These are phyloP conservation scores for Ophion ellenae DNA, from an alignment of 2,888 invertebrate genomes.

Conservation along the genomic window DNA sequence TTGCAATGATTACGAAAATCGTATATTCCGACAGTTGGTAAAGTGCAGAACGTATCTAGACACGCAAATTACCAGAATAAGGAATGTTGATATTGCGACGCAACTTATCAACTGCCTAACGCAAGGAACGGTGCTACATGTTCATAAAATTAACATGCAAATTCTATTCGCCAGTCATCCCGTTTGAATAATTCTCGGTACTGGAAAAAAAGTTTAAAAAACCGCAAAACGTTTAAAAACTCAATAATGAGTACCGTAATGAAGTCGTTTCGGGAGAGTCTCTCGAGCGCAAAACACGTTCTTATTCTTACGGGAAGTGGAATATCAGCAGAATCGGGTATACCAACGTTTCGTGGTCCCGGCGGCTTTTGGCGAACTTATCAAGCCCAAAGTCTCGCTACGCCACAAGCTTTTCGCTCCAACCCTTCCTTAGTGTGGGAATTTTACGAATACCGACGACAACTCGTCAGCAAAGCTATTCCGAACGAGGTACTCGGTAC, in stretches of 20 bases:
- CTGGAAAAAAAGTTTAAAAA: not conserved
- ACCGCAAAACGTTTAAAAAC: not conserved
- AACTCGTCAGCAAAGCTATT: constrained; percentile 89
- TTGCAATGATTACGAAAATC: not conserved
- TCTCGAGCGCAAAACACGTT: constrained; percentile 87
- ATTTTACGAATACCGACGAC: constrained; percentile 94
- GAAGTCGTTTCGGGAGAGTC: constrained; percentile 85
- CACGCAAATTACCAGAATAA: not conserved
- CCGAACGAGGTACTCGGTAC: constrained; percentile 88
- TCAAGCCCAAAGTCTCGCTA: constrained; percentile 88
- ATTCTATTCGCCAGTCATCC: no score
- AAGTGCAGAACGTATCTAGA: not conserved
- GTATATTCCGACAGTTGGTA: not conserved
- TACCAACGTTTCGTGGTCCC: constrained; percentile 93
- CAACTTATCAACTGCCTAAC: not conserved
- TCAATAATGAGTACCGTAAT: constrained; percentile 71
- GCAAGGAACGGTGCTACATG: no score
- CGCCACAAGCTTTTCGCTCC: constrained; percentile 88
- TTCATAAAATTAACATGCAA: not conserved
- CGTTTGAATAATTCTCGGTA: no score
- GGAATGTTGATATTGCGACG: not conserved
- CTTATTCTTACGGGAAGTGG: constrained; percentile 92
- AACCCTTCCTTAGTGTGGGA: constrained; percentile 95
- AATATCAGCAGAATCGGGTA: constrained; percentile 93
- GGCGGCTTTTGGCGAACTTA: constrained; percentile 93